Evolutionary conservation across 2,797 vertebrate genomes (phyloP).

Genomic region (Hydrophis major): DNA sequence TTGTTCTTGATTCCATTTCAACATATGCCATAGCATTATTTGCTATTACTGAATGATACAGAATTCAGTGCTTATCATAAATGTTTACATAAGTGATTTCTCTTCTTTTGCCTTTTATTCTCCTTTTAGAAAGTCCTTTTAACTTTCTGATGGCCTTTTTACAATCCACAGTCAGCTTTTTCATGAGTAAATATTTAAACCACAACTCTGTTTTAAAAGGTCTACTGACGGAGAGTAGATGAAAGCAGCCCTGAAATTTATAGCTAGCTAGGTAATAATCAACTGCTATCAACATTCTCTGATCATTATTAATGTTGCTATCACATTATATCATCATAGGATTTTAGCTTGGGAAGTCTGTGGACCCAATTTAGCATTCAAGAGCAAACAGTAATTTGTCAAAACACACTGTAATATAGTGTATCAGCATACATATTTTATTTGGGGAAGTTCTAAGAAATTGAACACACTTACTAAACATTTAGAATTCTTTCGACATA

Average conservation of each 20-base stretch:
- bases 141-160: slow-evolving; percentile 60
- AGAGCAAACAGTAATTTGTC: slow-evolving; percentile 56
- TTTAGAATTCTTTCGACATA: not conserved
- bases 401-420: slow-evolving; percentile 47
- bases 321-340: slow-evolving; percentile 29
- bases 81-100: slow-evolving; percentile 58
- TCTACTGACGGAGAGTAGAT: slow-evolving; percentile 63
- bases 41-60: slow-evolving; percentile 52
- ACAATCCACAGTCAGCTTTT: slow-evolving; percentile 64
- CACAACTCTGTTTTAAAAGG: slow-evolving; percentile 63
- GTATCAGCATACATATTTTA: slow-evolving; percentile 53
- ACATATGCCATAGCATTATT: slow-evolving; percentile 50
- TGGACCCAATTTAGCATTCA: slow-evolving; percentile 50
- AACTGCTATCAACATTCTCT: slow-evolving; percentile 58
- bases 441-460: slow-evolving; percentile 26
- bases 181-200: slow-evolving; percentile 75
- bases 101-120: slow-evolving; percentile 41
- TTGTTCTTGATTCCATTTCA: slow-evolving; percentile 55
- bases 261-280: slow-evolving; percentile 68
- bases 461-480: slow-evolving; percentile 16
- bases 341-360: slow-evolving; percentile 46
- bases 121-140: slow-evolving; percentile 64
- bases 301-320: slow-evolving; percentile 50
- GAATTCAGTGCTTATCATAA: slow-evolving; percentile 51
- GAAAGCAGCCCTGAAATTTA: slow-evolving; percentile 69